Conservation (phyloP, 2,113 vertebrate genomes). For the Upupa epops region DNA sequence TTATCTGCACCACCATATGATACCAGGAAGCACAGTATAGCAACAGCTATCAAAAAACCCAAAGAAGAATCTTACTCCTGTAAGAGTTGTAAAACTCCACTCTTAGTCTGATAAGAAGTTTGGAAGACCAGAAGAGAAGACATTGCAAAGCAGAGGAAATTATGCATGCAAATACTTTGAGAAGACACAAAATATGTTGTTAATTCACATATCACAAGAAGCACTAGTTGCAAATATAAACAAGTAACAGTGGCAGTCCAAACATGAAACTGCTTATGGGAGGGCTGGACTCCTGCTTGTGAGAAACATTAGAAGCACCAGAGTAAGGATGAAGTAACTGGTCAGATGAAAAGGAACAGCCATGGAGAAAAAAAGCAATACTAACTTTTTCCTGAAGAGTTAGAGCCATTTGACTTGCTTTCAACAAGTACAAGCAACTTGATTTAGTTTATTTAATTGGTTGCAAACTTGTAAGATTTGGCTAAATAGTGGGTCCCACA, state of each 20-base stretch:
- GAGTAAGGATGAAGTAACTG: neutral
- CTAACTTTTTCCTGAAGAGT: neutral
- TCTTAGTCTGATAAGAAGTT: neutral
- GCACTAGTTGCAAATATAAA: neutral
- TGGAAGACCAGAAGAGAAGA: neutral
- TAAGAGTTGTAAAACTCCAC: neutral
- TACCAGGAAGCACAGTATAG: neutral
- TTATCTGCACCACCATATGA: neutral
- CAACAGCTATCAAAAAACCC: neutral
- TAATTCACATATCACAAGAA: neutral
- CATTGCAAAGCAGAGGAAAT: neutral
- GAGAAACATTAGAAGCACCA: neutral
- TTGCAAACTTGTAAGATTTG: constrained; percentile 8
- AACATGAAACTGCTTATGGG: neutral
- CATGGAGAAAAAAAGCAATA: neutral
- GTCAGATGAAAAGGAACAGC: neutral
- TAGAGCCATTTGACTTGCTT: neutral
- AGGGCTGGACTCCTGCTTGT: neutral
- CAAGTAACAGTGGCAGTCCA: neutral
- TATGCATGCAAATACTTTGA: neutral
- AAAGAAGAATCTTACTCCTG: neutral
- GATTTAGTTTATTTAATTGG: neutral
- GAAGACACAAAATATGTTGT: neutral
- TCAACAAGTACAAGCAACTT: neutral
- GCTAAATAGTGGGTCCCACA: constrained; percentile 2